Percentiles rank a stretch among this genome's conserved stretches.
phyloP scores from a whole-genome alignment of 2,797 vertebrate species.

The Thamnophis elegans region DNA sequence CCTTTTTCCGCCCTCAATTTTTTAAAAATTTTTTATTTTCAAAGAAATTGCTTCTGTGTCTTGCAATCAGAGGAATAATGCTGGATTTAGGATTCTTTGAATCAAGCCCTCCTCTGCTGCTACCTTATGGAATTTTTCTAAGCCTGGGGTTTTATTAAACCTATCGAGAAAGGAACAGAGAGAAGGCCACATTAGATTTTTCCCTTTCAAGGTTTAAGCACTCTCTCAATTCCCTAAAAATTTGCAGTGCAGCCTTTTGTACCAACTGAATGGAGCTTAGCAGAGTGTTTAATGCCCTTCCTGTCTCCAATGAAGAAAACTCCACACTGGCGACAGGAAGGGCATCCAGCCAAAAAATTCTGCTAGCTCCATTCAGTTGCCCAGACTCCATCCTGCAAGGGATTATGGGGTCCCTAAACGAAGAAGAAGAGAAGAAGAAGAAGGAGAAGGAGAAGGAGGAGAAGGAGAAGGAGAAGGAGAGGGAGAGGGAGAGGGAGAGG shows the following conservation, averaged over 20 bases:
- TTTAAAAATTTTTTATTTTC: neutral
- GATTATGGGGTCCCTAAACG: no score
- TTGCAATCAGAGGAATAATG: neutral
- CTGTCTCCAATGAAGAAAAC: no score
- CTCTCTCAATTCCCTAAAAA: neutral
- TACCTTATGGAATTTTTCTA: neutral
- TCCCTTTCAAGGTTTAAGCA: neutral
- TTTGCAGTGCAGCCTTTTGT: neutral
- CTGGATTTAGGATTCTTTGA: neutral
- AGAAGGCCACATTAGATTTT: neutral
- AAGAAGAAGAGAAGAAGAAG: no score
- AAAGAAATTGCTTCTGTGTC: neutral
- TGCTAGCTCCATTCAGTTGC: no score
- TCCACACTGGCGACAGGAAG: no score
- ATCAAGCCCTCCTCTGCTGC: neutral
- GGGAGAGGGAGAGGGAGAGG: no score
- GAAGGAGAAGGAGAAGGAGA: no score
- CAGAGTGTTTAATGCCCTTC: no score
- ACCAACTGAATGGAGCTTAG: neutral
- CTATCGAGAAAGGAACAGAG: neutral
- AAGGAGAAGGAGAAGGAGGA: no score
- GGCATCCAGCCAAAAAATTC: no score
- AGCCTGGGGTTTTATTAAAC: neutral
- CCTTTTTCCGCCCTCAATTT: neutral
- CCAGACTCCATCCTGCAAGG: no score